Percentiles rank a stretch among this genome's conserved stretches.
These are phyloP conservation scores for Chrysomallon squamiferum DNA, from an alignment of 1,140 invertebrate species.

Conservation along the genomic window DNA sequence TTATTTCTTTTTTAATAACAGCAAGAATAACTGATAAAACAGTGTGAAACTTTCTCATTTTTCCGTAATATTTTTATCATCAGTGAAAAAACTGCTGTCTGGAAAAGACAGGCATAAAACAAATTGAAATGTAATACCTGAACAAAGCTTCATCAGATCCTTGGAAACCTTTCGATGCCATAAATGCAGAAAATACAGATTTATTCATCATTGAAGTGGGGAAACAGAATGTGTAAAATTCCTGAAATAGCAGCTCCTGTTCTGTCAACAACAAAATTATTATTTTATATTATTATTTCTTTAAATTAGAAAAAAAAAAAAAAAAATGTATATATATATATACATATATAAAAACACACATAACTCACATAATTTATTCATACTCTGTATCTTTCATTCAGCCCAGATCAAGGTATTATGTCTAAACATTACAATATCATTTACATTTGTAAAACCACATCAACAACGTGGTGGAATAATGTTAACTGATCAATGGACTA, in stretches of 20 bases:
- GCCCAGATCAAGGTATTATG: too few species aligned
- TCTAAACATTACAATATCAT: too few species aligned
- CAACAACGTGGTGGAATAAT: too few species aligned
- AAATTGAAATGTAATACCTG: background rate
- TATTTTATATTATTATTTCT: too few species aligned
- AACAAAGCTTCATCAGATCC: background rate
- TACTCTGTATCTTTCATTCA: too few species aligned
- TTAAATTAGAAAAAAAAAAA: too few species aligned
- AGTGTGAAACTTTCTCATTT: background rate
- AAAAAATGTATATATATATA: too few species aligned
- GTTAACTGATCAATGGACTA: too few species aligned
- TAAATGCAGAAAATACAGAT: conserved; percentile 50
- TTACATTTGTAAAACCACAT: too few species aligned
- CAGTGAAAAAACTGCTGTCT: background rate
- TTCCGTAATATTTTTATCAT: too few species aligned
- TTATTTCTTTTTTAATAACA: background rate
- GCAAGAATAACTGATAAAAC: background rate
- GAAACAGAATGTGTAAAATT: conserved; percentile 52
- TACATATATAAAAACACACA: too few species aligned
- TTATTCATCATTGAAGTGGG: conserved; percentile 60
- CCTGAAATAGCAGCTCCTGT: conserved; percentile 61
- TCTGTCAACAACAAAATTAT: conserved; percentile 49
- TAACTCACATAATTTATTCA: too few species aligned
- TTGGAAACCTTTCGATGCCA: conserved; percentile 54
- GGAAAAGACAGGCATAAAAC: background rate